Conservation (phyloP, 2,113 vertebrate species). For the Microtus pennsylvanicus region DNA sequence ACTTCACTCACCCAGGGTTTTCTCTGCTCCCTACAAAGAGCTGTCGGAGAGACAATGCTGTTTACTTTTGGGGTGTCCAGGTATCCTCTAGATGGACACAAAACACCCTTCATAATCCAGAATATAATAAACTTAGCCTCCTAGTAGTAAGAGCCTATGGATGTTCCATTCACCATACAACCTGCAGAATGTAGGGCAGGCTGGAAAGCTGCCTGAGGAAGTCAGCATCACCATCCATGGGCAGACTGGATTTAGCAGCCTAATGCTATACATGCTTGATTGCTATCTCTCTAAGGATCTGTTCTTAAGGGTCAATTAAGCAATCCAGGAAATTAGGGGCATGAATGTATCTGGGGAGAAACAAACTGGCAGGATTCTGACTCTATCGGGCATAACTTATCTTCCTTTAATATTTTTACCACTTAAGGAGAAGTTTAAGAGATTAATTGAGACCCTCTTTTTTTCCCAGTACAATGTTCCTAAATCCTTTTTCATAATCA, state of each 20-base stretch:
- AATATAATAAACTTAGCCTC: neutral
- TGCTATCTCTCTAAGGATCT: neutral
- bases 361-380: neutral
- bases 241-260: neutral
- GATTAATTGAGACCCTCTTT: conserved; percentile 31
- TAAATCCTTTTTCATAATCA: neutral
- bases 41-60: neutral
- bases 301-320: neutral
- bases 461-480: neutral
- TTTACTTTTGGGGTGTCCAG: neutral
- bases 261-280: neutral
- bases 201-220: neutral
- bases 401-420: neutral
- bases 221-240: neutral
- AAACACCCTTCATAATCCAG: neutral
- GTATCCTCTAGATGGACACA: neutral
- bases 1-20: neutral
- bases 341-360: neutral
- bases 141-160: neutral
- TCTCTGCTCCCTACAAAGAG: neutral
- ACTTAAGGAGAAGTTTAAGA: neutral
- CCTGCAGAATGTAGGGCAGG: neutral
- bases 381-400: neutral
- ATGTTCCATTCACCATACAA: neutral
- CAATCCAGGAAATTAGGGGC: neutral